Evolutionary conservation across 2,113 vertebrate genomes (phyloP), one percentile per base, ranked within the genome.

Genomic region (Elaphurus davidianus): DNA sequence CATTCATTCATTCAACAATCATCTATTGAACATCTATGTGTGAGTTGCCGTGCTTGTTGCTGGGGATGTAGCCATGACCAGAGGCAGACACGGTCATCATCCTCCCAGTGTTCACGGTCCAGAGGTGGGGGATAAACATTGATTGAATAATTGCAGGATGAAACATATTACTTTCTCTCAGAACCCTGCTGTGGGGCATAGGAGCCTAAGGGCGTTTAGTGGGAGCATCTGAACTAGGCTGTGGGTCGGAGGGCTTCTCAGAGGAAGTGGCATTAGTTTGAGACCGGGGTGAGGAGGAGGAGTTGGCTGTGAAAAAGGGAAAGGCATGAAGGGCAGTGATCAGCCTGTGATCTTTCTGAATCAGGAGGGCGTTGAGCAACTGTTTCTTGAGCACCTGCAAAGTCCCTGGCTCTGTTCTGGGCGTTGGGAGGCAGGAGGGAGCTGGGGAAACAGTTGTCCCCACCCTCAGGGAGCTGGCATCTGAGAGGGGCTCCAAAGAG

Each of bases 41-140:
- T 16, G 15, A 4, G 57, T 47, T 2, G 0, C 60, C 1, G 0
- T 67, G 87, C 76, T 13, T 3, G 1, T 33, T 3, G 47, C 59
- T n/a, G 13, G 52, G 45, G 27, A 25, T 3, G 2, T 27, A 23
- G 23, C 23, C 57, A 0, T 67, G 64, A 15, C 50, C 28, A 40
- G 57, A 64, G 33, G 14, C 21, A 45, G 45, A 33, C 28, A 10
- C 3, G 30, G 45, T 55, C 52, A 12, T 17, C 1, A 13, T 59
- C 21, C 7, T 64, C 60, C 21, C 7, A 4, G 40, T 27, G 43
- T 47, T 94, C n/a, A 52, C 0, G 1, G 45, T 28, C 43, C 30
- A 14, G 71, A 79, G 23, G 57, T 36, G n/a, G 71, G 43, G 45
- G 79, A 25, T 3, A 52, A 50, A 52, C 0, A 3, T 13, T 13